Evolutionary conservation across 1,140 invertebrate genomes (phyloP).

Genomic region (Bombus superbus): DNA sequence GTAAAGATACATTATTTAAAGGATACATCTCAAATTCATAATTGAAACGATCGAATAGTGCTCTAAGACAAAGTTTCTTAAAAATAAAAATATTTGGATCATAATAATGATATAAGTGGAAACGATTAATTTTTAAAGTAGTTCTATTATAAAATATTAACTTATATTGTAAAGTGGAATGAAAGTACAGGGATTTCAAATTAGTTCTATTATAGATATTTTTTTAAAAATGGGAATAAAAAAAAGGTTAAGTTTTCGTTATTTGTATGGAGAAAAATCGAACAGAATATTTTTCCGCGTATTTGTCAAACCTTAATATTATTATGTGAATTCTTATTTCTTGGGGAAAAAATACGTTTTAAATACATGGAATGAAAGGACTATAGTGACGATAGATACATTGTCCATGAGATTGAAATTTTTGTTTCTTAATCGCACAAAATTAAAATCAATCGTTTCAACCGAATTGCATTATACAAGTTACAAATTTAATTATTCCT

Average conservation of each 20-base stretch:
- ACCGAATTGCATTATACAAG: neutral
- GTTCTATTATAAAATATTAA: neutral
- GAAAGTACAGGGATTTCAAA: neutral
- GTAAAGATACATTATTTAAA: neutral
- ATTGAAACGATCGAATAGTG: neutral
- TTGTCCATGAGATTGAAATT: neutral
- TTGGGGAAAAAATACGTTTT: neutral
- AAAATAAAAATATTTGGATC: neutral
- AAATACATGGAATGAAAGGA: neutral
- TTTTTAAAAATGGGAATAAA: constrained; percentile 56
- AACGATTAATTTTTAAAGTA: neutral
- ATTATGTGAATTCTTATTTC: neutral
- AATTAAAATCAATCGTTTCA: neutral
- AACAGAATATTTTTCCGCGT: neutral
- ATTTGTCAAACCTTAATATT: neutral
- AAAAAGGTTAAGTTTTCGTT: constrained; percentile 48
- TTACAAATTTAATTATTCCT: neutral
- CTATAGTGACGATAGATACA: neutral
- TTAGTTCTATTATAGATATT: neutral
- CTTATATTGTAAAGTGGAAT: neutral
- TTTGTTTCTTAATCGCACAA: neutral
- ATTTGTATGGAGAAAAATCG: neutral
- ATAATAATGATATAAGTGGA: neutral
- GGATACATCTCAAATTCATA: neutral
- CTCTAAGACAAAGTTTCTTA: neutral